phyloP scores from a whole-genome alignment of 2,797 vertebrate species.

The Diplodus puntazzo region DNA sequence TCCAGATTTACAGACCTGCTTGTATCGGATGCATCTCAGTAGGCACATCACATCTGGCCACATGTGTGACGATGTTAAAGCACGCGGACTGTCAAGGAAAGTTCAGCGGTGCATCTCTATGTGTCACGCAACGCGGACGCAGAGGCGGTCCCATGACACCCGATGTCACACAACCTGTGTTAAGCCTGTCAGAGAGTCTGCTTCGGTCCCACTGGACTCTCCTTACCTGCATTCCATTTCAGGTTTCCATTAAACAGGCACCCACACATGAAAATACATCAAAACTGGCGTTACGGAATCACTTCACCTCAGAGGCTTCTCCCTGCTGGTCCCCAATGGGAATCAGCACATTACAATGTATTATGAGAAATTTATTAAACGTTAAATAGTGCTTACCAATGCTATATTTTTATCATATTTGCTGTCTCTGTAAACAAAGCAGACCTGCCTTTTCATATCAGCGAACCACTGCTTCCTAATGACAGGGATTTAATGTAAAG shows the following conservation, averaged over 20 bases:
- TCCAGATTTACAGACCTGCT: too few species aligned
- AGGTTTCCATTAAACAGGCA: neutral
- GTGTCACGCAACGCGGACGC: constrained; percentile 28
- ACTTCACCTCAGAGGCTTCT: neutral
- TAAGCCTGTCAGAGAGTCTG: constrained; percentile 2
- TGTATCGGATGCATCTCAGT: too few species aligned
- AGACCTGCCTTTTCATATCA: too few species aligned
- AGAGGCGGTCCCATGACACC: constrained; percentile 17
- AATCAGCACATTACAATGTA: neutral
- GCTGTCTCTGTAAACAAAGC: too few species aligned
- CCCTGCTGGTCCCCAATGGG: neutral
- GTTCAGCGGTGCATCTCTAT: constrained; percentile 18
- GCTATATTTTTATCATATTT: too few species aligned
- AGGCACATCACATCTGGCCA: constrained; percentile 6
- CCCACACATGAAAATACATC: neutral
- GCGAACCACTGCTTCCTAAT: too few species aligned
- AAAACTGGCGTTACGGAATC: neutral
- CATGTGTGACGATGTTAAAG: neutral
- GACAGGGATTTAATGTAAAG: too few species aligned
- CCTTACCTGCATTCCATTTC: neutral
- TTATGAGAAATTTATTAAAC: neutral
- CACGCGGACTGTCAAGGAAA: neutral
- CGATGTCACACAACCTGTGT: constrained; percentile 15
- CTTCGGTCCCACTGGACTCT: constrained; percentile 3
- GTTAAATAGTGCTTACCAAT: too few species aligned